These are phyloP conservation scores for Nasonovia ribisnigri DNA, from an alignment of 2,888 invertebrate genomes.

Conservation along the genomic window DNA sequence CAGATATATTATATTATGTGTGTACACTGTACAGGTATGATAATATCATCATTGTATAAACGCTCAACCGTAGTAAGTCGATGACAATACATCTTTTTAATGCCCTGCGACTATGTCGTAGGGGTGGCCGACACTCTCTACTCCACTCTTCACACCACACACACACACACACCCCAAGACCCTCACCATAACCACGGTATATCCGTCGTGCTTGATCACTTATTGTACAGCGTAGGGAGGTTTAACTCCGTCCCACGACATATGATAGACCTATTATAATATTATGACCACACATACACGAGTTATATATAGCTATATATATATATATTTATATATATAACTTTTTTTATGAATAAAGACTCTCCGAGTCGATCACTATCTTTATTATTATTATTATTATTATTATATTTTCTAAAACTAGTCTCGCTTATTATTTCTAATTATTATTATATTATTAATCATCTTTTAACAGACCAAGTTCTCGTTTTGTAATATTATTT, in stretches of 20 bases:
- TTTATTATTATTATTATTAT: conserved; percentile 37
- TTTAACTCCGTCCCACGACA: neutral
- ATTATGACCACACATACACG: neutral
- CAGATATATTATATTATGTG: neutral
- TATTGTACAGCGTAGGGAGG: neutral
- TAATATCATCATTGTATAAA: neutral
- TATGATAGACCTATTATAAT: neutral
- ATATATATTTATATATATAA: neutral
- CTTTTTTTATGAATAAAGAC: neutral
- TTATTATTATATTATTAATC: conserved; percentile 41
- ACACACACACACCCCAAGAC: neutral
- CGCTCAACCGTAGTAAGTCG: neutral
- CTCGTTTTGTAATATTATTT: conserved; percentile 37
- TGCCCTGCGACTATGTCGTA: neutral
- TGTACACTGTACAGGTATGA: neutral
- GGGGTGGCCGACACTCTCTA: neutral
- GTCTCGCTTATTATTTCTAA: conserved; percentile 53
- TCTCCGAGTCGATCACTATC: conserved; percentile 1
- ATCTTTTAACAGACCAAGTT: conserved; percentile 4
- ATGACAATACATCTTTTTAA: neutral
- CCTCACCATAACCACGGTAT: neutral
- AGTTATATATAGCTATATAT: neutral
- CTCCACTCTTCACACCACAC: neutral
- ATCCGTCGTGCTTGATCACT: neutral
- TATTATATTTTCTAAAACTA: conserved; percentile 38